phyloP scores from a whole-genome alignment of 2,888 invertebrate species.

The Cerceris ruficornis region DNA sequence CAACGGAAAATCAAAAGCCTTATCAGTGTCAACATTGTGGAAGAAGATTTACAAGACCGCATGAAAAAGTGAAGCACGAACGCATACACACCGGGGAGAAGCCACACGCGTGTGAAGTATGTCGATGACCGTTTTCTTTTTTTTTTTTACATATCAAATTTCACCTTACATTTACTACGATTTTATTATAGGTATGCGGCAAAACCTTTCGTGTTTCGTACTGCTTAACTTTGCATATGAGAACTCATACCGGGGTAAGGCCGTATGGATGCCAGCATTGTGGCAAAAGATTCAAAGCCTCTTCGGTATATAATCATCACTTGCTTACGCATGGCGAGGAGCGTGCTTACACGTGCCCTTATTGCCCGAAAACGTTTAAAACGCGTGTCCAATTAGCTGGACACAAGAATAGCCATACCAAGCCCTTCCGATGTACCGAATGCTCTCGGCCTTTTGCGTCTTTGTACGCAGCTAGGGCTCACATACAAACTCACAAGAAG shows the following conservation, averaged over 20 bases:
- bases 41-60: conserved; percentile 88
- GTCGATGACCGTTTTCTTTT: conserved; percentile 1
- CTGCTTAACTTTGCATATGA: conserved; percentile 90
- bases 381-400: conserved; percentile 91
- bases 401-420: conserved; percentile 91
- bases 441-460: conserved; percentile 90
- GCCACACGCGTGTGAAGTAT: conserved; percentile 88
- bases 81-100: conserved; percentile 92
- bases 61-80: conserved; percentile 92
- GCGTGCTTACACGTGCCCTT: conserved; percentile 89
- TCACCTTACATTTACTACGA: background rate
- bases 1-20: conserved; percentile 78
- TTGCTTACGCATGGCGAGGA: conserved; percentile 89
- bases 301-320: conserved; percentile 91
- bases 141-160: conserved; percentile 1
- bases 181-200: conserved; percentile 85
- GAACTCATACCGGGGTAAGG: conserved; percentile 90
- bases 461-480: conserved; percentile 89
- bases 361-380: conserved; percentile 91
- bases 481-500: conserved; percentile 89
- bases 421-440: conserved; percentile 89
- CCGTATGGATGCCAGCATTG: conserved; percentile 90
- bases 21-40: conserved; percentile 89
- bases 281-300: conserved; percentile 89
- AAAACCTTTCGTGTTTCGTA: conserved; percentile 91